phyloP scores from a whole-genome alignment of 92 coral and sea anemone genomes.

The Porites cylindrica region DNA sequence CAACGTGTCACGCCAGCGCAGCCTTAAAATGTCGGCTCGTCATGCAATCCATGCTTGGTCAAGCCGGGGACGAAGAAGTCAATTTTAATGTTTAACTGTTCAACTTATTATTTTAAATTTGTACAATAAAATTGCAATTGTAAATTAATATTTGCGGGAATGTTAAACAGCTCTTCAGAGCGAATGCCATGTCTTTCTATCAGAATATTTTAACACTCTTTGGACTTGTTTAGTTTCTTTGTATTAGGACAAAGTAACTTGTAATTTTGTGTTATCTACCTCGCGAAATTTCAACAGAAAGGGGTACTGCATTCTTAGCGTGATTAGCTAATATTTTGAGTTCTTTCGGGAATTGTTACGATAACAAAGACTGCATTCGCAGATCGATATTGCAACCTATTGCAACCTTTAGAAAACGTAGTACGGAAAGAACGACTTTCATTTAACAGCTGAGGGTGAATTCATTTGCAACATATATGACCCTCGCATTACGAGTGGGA shows the following conservation, averaged over 20 bases:
- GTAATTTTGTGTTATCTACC: background rate
- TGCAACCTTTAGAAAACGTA: no score
- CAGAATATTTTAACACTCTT: background rate
- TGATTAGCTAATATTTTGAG: no score
- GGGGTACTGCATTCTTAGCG: no score
- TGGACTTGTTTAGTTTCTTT: background rate
- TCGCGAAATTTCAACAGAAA: background rate
- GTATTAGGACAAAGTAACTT: background rate
- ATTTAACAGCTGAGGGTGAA: no score
- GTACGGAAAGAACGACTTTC: no score
- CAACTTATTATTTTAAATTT: background rate
- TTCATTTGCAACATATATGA: no score
- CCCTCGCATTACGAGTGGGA: no score
- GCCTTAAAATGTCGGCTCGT: background rate
- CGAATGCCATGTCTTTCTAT: background rate
- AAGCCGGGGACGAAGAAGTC: background rate
- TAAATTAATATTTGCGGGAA: background rate
- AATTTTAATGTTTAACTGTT: background rate
- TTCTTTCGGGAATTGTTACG: no score
- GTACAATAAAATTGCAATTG: slow-evolving; percentile 10
- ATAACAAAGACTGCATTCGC: no score
- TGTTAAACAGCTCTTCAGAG: background rate
- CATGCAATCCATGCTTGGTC: no score
- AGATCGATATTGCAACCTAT: no score
- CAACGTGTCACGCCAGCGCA: background rate